A percentile compares a stretch with the other conserved stretches of the same genome.
These are phyloP conservation scores for Astyanax mexicanus DNA, from an alignment of 2,797 vertebrate genomes.

Conservation along the genomic window DNA sequence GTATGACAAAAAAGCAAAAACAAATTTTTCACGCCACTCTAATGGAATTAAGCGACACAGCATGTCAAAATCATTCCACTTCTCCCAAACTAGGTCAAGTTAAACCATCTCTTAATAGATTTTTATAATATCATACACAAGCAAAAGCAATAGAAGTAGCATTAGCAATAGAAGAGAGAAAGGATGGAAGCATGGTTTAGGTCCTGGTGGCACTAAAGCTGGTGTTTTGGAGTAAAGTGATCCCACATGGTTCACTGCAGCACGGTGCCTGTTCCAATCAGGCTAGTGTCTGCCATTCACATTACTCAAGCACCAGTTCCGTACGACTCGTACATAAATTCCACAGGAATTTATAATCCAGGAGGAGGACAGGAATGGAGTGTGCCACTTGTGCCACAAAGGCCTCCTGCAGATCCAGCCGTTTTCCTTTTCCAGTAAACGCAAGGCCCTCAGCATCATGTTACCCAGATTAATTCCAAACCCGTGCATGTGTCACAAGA, in stretches of 20 bases:
- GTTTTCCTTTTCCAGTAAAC: conserved; percentile 44
- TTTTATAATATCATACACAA: too few species aligned
- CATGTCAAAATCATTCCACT: too few species aligned
- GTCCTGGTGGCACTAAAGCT: background rate
- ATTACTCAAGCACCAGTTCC: background rate
- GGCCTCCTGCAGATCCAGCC: conserved; percentile 42
- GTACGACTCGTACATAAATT: conserved; percentile 1
- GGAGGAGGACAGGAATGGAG: conserved; percentile 6
- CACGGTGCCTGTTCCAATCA: conserved; percentile 16
- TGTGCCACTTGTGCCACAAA: conserved; percentile 42
- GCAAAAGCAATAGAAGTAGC: background rate
- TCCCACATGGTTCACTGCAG: background rate
- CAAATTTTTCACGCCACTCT: too few species aligned
- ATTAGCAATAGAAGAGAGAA: background rate
- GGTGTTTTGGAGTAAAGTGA: background rate
- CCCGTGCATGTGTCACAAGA: conserved; percentile 52
- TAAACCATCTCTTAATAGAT: too few species aligned
- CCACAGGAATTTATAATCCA: conserved; percentile 15
- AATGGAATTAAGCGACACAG: too few species aligned
- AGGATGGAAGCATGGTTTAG: too few species aligned
- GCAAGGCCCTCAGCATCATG: conserved; percentile 52
- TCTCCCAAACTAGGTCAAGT: too few species aligned
- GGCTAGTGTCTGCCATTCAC: conserved; percentile 15
- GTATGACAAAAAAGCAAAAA: too few species aligned
- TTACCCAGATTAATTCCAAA: conserved; percentile 57